Evolutionary conservation across 2,797 vertebrate species (phyloP).

Genomic region (Pseudomugil tenellus): DNA sequence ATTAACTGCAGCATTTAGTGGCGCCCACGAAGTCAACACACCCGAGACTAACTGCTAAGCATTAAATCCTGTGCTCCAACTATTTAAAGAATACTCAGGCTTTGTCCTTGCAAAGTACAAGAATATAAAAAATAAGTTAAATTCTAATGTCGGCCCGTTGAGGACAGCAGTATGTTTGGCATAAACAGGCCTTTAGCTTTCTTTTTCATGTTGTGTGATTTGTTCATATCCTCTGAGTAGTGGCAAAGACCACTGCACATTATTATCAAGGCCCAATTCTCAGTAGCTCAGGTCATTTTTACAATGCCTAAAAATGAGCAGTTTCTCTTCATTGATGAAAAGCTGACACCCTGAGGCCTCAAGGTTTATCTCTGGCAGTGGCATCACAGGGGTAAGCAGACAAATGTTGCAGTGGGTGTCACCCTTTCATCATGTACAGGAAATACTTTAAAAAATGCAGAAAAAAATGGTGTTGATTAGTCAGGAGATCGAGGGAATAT

Average conservation of each 20-base stretch:
- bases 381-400: conserved; percentile 30
- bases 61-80: neutral
- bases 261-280: conserved; percentile 16
- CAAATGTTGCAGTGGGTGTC: conserved; percentile 9
- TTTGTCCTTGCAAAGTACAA: neutral
- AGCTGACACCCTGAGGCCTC: conserved; percentile 36
- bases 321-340: conserved; percentile 35
- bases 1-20: conserved; percentile 3
- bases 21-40: neutral
- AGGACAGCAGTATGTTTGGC: too few species aligned
- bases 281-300: conserved; percentile 15
- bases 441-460: neutral
- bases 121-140: conserved; percentile 7
- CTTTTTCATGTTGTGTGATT: conserved; percentile 5
- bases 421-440: conserved; percentile 11
- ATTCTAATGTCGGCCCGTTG: too few species aligned
- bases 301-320: conserved; percentile 17
- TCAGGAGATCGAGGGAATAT: neutral
- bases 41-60: neutral
- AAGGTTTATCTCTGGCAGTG: conserved; percentile 32
- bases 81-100: neutral
- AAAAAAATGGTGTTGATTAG: conserved; percentile 18
- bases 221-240: neutral
- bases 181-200: conserved; percentile 4
- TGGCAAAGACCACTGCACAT: conserved; percentile 19